These are phyloP conservation scores for Episyrphus balteatus DNA, from an alignment of 1,140 invertebrate species.

Conservation along the genomic window DNA sequence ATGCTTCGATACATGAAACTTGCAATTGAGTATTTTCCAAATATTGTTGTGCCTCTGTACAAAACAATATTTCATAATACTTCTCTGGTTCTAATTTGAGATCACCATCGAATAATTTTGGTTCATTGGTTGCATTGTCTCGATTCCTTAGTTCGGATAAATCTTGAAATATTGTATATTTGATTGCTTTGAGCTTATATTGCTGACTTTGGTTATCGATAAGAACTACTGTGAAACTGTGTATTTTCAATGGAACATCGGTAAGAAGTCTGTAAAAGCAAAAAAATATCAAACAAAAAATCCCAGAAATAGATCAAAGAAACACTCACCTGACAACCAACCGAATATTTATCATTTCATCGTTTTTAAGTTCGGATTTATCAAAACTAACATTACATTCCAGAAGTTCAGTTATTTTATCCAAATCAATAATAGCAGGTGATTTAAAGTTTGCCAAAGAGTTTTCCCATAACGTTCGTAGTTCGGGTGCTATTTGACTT, in stretches of 20 bases:
- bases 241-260: conserved; percentile 29
- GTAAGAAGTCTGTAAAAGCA: conserved; percentile 20
- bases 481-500: conserved; percentile 20
- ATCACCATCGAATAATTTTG: conserved; percentile 16
- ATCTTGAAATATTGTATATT: conserved; percentile 18
- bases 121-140: background rate
- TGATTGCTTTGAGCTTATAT: conserved; percentile 26
- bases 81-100: conserved; percentile 24
- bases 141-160: conserved; percentile 14
- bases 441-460: conserved; percentile 40
- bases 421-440: conserved; percentile 42
- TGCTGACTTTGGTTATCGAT: conserved; percentile 20
- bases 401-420: conserved; percentile 43
- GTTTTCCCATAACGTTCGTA: conserved; percentile 35
- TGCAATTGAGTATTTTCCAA: conserved; percentile 32
- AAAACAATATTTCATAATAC: conserved; percentile 27
- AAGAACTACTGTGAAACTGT: conserved; percentile 21
- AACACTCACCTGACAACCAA: conserved; percentile 38
- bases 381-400: conserved; percentile 45
- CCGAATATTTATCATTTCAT: conserved; percentile 41
- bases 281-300: background rate
- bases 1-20: conserved; percentile 24
- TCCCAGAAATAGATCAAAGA: background rate
- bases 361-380: conserved; percentile 42
- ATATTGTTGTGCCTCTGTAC: conserved; percentile 29